Conservation (phyloP, 2,797 vertebrate genomes). For the Gymnothorax javanicus region DNA sequence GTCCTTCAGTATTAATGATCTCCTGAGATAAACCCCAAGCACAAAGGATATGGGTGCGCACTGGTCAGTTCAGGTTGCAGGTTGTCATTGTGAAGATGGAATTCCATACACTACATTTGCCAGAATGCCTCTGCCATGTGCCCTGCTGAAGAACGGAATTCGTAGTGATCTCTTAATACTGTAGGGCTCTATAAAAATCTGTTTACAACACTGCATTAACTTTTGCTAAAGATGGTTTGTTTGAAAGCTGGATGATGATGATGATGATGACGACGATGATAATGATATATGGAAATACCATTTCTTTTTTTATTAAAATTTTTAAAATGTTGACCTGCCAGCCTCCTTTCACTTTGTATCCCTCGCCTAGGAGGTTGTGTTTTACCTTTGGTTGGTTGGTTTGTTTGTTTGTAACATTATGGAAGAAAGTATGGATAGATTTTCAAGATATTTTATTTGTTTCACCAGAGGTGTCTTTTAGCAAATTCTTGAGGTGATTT, state of each 20-base stretch:
- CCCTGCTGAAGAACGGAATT: neutral
- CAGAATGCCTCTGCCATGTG: neutral
- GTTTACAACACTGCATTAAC: slow-evolving; percentile 14
- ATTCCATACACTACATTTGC: neutral
- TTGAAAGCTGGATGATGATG: slow-evolving; percentile 48
- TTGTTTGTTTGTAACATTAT: no score
- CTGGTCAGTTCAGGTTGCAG: neutral
- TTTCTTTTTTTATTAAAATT: slow-evolving; percentile 51
- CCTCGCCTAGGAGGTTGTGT: no score
- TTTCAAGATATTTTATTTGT: no score
- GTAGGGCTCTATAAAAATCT: neutral
- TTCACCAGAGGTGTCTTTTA: no score
- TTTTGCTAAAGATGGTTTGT: slow-evolving; percentile 35
- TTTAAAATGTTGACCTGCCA: neutral
- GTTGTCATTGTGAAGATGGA: neutral
- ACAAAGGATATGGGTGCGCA: neutral
- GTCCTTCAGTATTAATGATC: slow-evolving; percentile 13
- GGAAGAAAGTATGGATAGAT: no score
- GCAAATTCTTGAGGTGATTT: no score
- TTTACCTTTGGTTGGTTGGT: no score
- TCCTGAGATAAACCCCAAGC: neutral
- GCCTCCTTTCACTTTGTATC: neutral
- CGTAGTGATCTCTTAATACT: neutral
- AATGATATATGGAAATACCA: slow-evolving; percentile 50
- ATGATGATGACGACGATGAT: slow-evolving; percentile 47